phyloP scores from a whole-genome alignment of 2,888 invertebrate species.

The Sarcophaga variegata region DNA sequence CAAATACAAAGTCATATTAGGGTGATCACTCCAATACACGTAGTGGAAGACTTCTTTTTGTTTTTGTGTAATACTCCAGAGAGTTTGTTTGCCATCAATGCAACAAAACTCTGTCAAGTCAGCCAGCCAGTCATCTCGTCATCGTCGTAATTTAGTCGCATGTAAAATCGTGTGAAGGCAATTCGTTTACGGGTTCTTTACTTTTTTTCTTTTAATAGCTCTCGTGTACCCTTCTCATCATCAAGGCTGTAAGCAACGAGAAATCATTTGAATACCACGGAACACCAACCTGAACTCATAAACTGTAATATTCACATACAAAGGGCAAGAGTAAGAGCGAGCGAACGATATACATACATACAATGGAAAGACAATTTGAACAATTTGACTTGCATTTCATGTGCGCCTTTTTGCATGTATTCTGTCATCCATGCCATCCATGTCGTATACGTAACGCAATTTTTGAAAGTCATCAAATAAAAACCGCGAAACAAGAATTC shows the following conservation, averaged over 20 bases:
- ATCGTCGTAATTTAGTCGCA: slow-evolving; percentile 64
- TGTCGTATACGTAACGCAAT: slow-evolving; percentile 67
- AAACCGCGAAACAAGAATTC: slow-evolving; percentile 69
- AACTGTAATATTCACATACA: background rate
- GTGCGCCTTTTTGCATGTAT: slow-evolving; percentile 2
- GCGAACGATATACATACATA: background rate
- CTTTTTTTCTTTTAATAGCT: slow-evolving; percentile 30
- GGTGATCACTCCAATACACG: slow-evolving; percentile 64
- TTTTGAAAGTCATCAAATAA: slow-evolving; percentile 66
- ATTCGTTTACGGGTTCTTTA: slow-evolving; percentile 65
- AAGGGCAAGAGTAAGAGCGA: background rate
- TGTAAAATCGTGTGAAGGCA: slow-evolving; percentile 69
- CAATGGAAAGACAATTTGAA: slow-evolving; percentile 44
- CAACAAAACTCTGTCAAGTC: slow-evolving; percentile 61
- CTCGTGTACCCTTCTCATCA: slow-evolving; percentile 1
- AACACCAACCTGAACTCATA: background rate
- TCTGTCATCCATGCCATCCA: slow-evolving; percentile 39
- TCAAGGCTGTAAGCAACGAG: slow-evolving; percentile 1
- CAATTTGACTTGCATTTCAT: slow-evolving; percentile 61
- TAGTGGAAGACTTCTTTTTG: slow-evolving; percentile 14
- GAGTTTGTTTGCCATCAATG: slow-evolving; percentile 62
- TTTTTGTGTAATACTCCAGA: slow-evolving; percentile 61
- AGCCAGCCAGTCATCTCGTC: background rate
- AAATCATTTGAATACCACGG: slow-evolving; percentile 47
- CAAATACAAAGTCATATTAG: slow-evolving; percentile 27